Evolutionary conservation across 2,888 invertebrate genomes (phyloP).

Genomic region (Drosophila phalerata): DNA sequence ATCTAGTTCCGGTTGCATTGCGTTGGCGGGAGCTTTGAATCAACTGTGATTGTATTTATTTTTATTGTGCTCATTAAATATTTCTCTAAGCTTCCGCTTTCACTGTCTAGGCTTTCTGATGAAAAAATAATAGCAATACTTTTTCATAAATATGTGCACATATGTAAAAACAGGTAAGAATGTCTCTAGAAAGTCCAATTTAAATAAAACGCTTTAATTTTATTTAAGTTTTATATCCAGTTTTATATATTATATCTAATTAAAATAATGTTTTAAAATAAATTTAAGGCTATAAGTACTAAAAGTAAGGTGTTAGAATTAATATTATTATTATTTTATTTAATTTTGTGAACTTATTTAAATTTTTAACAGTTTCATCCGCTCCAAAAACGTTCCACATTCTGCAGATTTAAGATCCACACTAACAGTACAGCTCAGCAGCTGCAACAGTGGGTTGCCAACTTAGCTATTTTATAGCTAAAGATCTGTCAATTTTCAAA

Average conservation of each 20-base stretch:
- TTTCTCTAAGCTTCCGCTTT: slow-evolving; percentile 65
- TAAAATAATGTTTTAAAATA: too few species aligned
- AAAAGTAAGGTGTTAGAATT: too few species aligned
- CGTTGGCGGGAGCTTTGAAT: slow-evolving; percentile 42
- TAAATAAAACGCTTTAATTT: too few species aligned
- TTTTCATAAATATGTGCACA: not conserved
- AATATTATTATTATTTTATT: too few species aligned
- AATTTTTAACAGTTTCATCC: slow-evolving; percentile 7
- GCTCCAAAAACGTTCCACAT: slow-evolving; percentile 6
- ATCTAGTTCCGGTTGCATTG: slow-evolving; percentile 67
- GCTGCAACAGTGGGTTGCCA: too few species aligned
- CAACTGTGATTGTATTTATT: slow-evolving; percentile 34
- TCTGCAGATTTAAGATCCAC: slow-evolving; percentile 1
- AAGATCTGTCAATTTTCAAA: too few species aligned
- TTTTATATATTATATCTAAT: too few species aligned
- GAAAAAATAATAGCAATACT: slow-evolving; percentile 14
- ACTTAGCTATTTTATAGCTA: too few species aligned
- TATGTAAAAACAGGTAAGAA: not conserved
- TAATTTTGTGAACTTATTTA: too few species aligned
- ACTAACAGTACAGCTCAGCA: slow-evolving; percentile 23
- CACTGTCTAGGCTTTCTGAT: slow-evolving; percentile 57
- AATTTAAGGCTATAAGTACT: too few species aligned
- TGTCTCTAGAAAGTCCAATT: not conserved
- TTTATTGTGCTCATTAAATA: slow-evolving; percentile 36
- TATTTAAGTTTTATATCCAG: too few species aligned